These are phyloP conservation scores for Drosophila helvetica DNA, from an alignment of 2,888 invertebrate genomes.

Conservation along the genomic window DNA sequence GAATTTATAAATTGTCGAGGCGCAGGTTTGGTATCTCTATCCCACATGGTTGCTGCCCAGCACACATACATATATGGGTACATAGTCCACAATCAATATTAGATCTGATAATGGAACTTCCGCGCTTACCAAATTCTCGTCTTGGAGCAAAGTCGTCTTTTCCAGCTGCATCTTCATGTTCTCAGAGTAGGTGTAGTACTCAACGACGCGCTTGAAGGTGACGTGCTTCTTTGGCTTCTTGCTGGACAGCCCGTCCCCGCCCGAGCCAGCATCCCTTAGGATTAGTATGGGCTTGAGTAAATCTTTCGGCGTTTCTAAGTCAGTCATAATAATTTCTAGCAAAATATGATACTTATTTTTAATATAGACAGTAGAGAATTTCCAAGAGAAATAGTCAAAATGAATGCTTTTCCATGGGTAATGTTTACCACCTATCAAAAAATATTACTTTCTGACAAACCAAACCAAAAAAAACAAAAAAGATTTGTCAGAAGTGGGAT, in stretches of 20 bases:
- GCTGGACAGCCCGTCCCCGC: background rate
- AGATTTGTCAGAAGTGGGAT: constrained; percentile 67
- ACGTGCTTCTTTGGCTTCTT: constrained; percentile 40
- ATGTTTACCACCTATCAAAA: constrained; percentile 3
- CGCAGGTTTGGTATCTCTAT: background rate
- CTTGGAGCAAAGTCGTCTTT: constrained; percentile 1
- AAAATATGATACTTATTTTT: constrained; percentile 16
- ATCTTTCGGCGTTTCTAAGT: background rate
- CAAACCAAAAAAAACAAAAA: constrained; percentile 42
- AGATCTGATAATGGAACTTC: background rate
- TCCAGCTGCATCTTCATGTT: constrained; percentile 9
- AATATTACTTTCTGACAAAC: background rate
- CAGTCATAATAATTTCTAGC: background rate
- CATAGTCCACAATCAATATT: background rate
- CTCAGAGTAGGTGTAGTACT: constrained; percentile 39
- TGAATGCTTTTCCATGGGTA: background rate
- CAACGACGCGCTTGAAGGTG: constrained; percentile 46
- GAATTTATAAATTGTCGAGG: background rate
- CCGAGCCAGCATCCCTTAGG: background rate
- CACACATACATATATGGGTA: background rate
- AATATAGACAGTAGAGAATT: background rate
- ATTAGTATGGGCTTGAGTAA: constrained; percentile 20
- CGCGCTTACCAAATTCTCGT: constrained; percentile 28
- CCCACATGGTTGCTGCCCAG: background rate
- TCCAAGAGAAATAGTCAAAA: background rate